A percentile compares a stretch with the other conserved stretches of the same genome.
phyloP scores from a whole-genome alignment of 2,888 invertebrate species.

The Phortica magna region DNA sequence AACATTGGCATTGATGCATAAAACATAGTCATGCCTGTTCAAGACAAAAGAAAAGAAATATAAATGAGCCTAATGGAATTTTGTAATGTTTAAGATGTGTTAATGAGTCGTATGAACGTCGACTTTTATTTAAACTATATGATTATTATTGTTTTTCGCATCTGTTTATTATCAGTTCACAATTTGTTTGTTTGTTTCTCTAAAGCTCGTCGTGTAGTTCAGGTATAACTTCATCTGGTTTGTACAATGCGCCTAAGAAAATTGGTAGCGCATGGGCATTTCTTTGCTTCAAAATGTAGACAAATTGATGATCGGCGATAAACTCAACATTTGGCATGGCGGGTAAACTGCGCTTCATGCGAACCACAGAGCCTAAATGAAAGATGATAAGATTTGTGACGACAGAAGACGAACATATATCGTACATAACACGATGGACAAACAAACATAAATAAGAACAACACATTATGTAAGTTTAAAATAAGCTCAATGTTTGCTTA shows the following conservation, averaged over 20 bases:
- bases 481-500: slow-evolving; percentile 45
- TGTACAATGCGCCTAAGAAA: slow-evolving; percentile 60
- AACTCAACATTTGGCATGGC: slow-evolving; percentile 55
- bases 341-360: slow-evolving; percentile 56
- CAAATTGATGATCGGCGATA: slow-evolving; percentile 71
- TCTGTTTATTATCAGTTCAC: background rate
- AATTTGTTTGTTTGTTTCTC: background rate
- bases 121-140: too few species aligned
- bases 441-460: slow-evolving; percentile 30
- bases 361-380: slow-evolving; percentile 78
- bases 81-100: background rate
- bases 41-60: slow-evolving; percentile 38
- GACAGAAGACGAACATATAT: slow-evolving; percentile 29
- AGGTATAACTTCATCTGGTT: slow-evolving; percentile 40
- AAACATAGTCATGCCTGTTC: slow-evolving; percentile 47
- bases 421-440: slow-evolving; percentile 38
- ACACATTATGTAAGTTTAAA: background rate
- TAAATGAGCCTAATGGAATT: background rate
- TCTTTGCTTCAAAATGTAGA: slow-evolving; percentile 58
- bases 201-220: slow-evolving; percentile 56
- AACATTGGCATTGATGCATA: slow-evolving; percentile 45
- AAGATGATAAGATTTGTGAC: background rate
- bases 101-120: too few species aligned
- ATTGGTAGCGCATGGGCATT: slow-evolving; percentile 49
- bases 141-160: too few species aligned